Evolutionary conservation across 2,888 invertebrate species (phyloP).

Genomic region (Tyria jacobaeae): DNA sequence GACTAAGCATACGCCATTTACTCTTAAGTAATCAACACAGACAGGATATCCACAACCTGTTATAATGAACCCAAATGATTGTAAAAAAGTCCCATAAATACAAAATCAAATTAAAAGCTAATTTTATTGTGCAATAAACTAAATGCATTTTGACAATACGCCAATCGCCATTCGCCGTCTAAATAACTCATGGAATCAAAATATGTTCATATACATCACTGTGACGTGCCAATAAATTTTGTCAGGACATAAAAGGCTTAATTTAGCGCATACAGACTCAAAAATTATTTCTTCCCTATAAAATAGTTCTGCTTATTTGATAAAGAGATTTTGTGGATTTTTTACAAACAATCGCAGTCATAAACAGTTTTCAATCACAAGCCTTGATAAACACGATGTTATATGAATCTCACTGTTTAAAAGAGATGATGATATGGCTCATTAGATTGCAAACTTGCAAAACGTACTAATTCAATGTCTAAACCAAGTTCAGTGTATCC

Average conservation of each 20-base stretch:
- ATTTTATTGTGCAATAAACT: conserved; percentile 49
- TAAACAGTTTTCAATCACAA: neutral
- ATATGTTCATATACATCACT: conserved; percentile 55
- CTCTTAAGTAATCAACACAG: conserved; percentile 5
- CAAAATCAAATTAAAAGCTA: conserved; percentile 46
- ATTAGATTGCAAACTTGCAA: neutral
- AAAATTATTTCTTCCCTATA: conserved; percentile 34
- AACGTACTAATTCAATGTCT: neutral
- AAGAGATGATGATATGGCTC: neutral
- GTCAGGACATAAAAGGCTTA: conserved; percentile 59
- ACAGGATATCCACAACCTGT: conserved; percentile 28
- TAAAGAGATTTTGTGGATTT: conserved; percentile 29
- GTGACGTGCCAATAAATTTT: conserved; percentile 65
- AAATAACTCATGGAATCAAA: conserved; percentile 63
- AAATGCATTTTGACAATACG: conserved; percentile 59
- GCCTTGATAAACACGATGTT: neutral
- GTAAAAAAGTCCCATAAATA: conserved; percentile 41
- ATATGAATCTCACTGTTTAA: no score
- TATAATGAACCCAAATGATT: conserved; percentile 30
- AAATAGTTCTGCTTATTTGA: conserved; percentile 48
- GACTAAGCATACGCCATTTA: neutral
- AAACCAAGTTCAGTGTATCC: neutral
- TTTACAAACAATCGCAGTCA: neutral
- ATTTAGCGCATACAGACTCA: conserved; percentile 30
- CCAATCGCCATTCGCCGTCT: conserved; percentile 57